Evolutionary conservation across 2,888 invertebrate species (phyloP).

Genomic region (Eristalis tenax): DNA sequence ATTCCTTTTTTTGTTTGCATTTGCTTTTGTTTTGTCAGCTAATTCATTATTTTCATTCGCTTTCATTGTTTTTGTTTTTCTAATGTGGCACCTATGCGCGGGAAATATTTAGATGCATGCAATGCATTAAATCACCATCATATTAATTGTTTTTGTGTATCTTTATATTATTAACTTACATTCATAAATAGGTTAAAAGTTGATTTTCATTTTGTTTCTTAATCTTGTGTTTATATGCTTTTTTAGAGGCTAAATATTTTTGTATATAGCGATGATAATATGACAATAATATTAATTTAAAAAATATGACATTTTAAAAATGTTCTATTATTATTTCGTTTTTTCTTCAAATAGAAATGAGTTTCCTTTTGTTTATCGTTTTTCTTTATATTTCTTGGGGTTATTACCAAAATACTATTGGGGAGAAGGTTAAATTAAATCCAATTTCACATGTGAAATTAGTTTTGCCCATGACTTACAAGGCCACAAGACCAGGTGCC

Average conservation of each 20-base stretch:
- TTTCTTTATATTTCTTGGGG: not conserved
- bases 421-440: conserved; percentile 45
- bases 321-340: conserved; percentile 64
- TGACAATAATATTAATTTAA: conserved; percentile 62
- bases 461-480: conserved; percentile 5
- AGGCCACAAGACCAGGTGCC: conserved; percentile 29
- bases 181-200: conserved; percentile 70
- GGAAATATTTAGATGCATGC: conserved; percentile 63
- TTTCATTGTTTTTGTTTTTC: conserved; percentile 35
- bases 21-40: conserved; percentile 55
- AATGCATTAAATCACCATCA: conserved; percentile 65
- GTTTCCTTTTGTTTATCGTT: conserved; percentile 21
- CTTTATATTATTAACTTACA: conserved; percentile 55
- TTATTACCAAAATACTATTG: conserved; percentile 27
- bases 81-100: conserved; percentile 65
- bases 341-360: conserved; percentile 54
- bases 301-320: conserved; percentile 66
- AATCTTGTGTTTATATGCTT: conserved; percentile 35
- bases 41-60: conserved; percentile 49
- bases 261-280: conserved; percentile 68
- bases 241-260: conserved; percentile 57
- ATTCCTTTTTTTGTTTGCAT: conserved; percentile 63
- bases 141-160: conserved; percentile 43
- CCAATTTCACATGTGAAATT: conserved; percentile 5
- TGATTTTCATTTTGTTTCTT: conserved; percentile 45